Conservation (phyloP, 35 echinoderm and acorn worm species). For the Heliocidaris erythrogramma region DNA sequence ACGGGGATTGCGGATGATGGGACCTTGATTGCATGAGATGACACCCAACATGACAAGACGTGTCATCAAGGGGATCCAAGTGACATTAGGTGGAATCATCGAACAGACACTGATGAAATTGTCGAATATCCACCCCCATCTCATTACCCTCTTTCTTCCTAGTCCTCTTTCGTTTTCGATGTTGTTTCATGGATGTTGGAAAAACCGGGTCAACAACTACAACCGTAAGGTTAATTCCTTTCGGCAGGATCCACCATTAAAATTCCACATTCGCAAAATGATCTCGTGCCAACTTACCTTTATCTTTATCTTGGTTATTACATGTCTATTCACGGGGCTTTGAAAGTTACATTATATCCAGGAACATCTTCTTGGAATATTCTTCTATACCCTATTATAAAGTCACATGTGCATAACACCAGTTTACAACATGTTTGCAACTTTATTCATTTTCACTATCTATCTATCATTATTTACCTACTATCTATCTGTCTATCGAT, state of each 20-base stretch:
- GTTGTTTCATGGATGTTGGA: neutral
- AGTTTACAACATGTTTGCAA: too few species aligned
- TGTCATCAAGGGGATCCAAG: constrained; percentile 22
- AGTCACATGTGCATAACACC: too few species aligned
- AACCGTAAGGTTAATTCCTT: neutral
- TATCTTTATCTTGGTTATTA: neutral
- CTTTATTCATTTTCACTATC: too few species aligned
- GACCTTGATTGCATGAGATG: constrained; percentile 29
- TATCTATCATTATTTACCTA: too few species aligned
- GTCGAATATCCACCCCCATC: neutral
- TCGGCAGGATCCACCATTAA: neutral
- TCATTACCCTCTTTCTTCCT: neutral
- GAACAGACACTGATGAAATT: neutral
- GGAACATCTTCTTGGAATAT: too few species aligned
- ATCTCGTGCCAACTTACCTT: neutral
- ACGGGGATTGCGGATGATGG: constrained; percentile 13
- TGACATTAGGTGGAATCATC: neutral
- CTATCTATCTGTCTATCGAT: too few species aligned
- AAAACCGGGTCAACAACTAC: neutral
- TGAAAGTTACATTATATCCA: neutral
- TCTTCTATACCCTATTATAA: too few species aligned
- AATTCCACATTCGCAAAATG: neutral
- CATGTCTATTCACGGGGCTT: neutral
- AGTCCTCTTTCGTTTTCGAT: neutral
- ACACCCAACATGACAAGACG: neutral